Evolutionary conservation across 2,888 invertebrate species (phyloP), one percentile per base, ranked within the genome.

Genomic region (Apantesis nais): DNA sequence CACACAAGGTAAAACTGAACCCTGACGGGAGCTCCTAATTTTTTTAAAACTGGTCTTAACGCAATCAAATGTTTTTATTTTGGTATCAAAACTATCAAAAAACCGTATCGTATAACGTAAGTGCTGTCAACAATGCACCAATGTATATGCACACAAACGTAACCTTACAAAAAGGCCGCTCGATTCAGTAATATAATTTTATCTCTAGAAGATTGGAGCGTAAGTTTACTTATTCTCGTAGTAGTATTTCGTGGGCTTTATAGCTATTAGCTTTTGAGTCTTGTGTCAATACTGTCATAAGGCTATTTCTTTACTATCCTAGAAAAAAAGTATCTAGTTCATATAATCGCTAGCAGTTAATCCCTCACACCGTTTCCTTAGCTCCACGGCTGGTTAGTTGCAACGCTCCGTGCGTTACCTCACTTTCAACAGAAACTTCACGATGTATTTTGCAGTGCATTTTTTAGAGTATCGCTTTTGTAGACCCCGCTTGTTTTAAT

Each of bases 401-500:
- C 92, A 90, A 89, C 93, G 93, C 91, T 91, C 90, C 91, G 91
- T 93, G 94, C 94, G 93, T 93, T 93, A 92, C 93, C 91, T 93
- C 91, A 93, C 92, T 93, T 91, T 92, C 91, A 91, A 90, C 90
- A 90, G 92, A 91, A 93, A 94, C 93, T 93, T 90, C 84, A 91
- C 92, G 88, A 93, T 93, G 93, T 93, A 93, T 93, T 93, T 94
- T 90, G 88, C 92, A 90, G 88, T 91, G 93, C 93, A 93, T 93
- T 94, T 94, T 94, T 94, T 92, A 92, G 90, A 93, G 93, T 93
- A 93, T 93, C 92, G 92, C 92, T 93, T 93, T 93, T 94, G 93
- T 93, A 91, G 88, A 90, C 89, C 84, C 80, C 75, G 88, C 88
- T 92, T 93, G 92, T 93, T 93, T 93, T 90, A 90, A 90, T 91